These are phyloP conservation scores for Coelopa pilipes DNA, from an alignment of 2,888 invertebrate species.

Conservation along the genomic window DNA sequence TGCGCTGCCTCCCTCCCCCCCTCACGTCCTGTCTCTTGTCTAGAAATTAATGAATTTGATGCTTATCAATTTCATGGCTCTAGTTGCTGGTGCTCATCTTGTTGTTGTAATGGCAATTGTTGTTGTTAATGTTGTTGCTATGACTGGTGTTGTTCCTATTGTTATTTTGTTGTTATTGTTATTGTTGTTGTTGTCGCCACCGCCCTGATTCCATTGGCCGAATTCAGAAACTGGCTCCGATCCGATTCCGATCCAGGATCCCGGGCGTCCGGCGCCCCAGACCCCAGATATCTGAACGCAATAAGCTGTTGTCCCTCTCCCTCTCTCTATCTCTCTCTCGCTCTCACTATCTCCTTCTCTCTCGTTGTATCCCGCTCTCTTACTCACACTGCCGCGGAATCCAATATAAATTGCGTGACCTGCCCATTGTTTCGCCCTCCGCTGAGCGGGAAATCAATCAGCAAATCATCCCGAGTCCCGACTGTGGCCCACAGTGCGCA, in stretches of 20 bases:
- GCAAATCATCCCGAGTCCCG: not conserved
- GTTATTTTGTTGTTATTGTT: not conserved
- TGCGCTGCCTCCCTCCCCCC: not conserved
- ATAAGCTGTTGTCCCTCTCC: no score
- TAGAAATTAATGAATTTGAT: constrained; percentile 24
- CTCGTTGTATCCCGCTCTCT: no score
- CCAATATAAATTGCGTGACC: no score
- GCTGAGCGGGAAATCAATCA: constrained; percentile 12
- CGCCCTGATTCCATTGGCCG: not conserved
- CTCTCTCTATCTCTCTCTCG: no score
- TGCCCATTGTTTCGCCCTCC: no score
- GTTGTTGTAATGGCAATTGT: not conserved
- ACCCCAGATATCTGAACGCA: no score
- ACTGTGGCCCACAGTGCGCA: no score
- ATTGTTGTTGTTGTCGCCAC: not conserved
- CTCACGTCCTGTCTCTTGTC: not conserved
- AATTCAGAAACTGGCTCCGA: no score
- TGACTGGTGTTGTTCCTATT: not conserved
- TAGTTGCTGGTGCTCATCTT: not conserved
- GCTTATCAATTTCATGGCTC: constrained; percentile 23
- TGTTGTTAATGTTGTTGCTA: not conserved
- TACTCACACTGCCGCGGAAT: no score
- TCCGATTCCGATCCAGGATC: no score
- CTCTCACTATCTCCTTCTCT: no score
- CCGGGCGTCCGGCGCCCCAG: no score